Evolutionary conservation across 2,113 vertebrate species (phyloP).

Genomic region (Carassius auratus): DNA sequence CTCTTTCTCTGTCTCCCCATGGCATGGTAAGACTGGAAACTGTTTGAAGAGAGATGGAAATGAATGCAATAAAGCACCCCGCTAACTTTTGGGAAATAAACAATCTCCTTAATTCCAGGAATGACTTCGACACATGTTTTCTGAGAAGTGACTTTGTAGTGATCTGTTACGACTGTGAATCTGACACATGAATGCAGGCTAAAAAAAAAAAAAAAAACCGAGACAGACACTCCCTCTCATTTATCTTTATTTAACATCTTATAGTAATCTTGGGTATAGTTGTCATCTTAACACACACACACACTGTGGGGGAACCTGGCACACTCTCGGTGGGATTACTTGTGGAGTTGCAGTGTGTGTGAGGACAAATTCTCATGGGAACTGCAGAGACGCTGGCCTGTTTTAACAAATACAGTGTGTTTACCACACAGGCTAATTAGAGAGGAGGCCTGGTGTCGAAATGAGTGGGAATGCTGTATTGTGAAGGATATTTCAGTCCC

Average conservation of each 20-base stretch:
- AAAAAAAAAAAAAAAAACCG: neutral
- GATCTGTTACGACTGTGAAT: neutral
- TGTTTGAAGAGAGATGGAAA: neutral
- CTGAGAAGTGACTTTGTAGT: neutral
- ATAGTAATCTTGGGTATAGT: conserved; percentile 1
- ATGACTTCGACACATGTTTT: neutral
- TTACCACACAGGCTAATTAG: conserved; percentile 50
- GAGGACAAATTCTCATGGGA: conserved; percentile 53
- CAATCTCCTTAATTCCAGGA: neutral
- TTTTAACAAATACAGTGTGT: conserved; percentile 48
- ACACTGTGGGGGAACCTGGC: neutral
- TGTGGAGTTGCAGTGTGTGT: conserved; percentile 35
- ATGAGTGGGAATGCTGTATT: conserved; percentile 45
- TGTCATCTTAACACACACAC: neutral
- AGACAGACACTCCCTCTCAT: conserved; percentile 4
- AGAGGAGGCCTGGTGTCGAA: conserved; percentile 42
- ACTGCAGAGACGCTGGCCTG: conserved; percentile 38
- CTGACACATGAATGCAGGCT: neutral
- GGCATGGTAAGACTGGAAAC: conserved; percentile 2
- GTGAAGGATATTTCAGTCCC: conserved; percentile 18
- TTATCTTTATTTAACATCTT: conserved; percentile 16
- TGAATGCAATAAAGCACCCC: neutral
- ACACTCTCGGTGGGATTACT: conserved; percentile 6
- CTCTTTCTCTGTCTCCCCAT: neutral
- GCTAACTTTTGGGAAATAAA: neutral